phyloP scores from a whole-genome alignment of 2,797 vertebrate genomes.

The Premnoplex brunnescens region DNA sequence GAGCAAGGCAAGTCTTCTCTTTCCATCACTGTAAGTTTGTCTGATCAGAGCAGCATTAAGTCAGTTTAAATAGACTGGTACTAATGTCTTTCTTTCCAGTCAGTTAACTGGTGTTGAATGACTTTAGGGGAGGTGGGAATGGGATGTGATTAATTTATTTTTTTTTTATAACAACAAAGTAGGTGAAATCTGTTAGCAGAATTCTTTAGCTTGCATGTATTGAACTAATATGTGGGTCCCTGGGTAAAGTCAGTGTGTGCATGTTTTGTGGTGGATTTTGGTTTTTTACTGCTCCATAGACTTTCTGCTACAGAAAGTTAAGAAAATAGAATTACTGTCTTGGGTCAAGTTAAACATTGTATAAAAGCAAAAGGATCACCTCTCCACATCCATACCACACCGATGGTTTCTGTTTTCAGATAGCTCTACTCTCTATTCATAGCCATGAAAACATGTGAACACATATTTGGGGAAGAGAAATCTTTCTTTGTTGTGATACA shows the following conservation, averaged over 20 bases:
- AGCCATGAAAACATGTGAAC: background rate
- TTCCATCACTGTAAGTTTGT: background rate
- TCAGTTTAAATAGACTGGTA: background rate
- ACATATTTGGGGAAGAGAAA: background rate
- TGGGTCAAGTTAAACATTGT: background rate
- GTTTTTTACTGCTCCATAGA: background rate
- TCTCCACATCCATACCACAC: rapidly evolving
- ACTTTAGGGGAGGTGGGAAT: background rate
- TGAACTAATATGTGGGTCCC: background rate
- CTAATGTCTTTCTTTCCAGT: background rate
- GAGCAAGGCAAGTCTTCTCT: background rate
- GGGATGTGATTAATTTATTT: background rate
- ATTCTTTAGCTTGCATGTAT: background rate
- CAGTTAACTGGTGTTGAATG: background rate
- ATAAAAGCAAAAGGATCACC: background rate
- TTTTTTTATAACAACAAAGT: background rate
- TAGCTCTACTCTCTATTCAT: background rate
- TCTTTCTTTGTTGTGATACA: background rate
- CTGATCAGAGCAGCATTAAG: background rate
- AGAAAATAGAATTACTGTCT: background rate
- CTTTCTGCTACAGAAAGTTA: background rate
- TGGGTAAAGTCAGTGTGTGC: background rate
- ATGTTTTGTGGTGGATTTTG: background rate
- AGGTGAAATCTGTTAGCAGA: background rate
- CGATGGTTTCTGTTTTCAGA: background rate